Conservation (phyloP, 2,888 invertebrate genomes). For the Griposia aprilina region DNA sequence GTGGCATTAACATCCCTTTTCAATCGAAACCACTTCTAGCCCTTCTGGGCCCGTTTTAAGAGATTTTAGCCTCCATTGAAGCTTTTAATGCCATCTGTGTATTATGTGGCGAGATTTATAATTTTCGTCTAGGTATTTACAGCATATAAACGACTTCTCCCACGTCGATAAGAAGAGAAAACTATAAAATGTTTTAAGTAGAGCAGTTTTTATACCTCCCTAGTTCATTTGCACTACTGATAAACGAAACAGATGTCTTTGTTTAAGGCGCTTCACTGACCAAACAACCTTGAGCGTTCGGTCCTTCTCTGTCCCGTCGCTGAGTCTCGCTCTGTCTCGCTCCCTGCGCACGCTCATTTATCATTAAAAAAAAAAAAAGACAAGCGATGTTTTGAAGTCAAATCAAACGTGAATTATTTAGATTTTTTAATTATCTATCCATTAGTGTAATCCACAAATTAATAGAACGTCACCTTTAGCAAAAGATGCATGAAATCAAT, state of each 20-base stretch:
- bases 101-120: slow-evolving; percentile 23
- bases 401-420: too few species aligned
- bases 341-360: too few species aligned
- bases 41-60: slow-evolving; percentile 40
- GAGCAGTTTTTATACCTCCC: neutral
- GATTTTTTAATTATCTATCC: too few species aligned
- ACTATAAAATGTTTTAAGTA: neutral
- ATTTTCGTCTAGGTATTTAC: slow-evolving; percentile 17
- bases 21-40: slow-evolving; percentile 51
- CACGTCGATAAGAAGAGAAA: slow-evolving; percentile 18
- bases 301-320: too few species aligned
- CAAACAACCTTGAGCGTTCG: too few species aligned
- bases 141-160: slow-evolving; percentile 6
- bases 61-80: slow-evolving; percentile 19
- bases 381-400: too few species aligned
- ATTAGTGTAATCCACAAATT: too few species aligned
- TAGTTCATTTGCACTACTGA: neutral
- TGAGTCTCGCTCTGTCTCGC: too few species aligned
- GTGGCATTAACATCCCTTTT: slow-evolving; percentile 48
- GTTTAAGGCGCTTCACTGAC: too few species aligned
- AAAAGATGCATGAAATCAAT: too few species aligned
- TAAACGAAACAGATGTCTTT: neutral
- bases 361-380: too few species aligned
- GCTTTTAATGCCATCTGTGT: slow-evolving; percentile 53
- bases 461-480: too few species aligned